A percentile compares a stretch with the other conserved stretches of the same genome.
phyloP scores from a whole-genome alignment of 1,140 invertebrate species.

The Sipha flava region DNA sequence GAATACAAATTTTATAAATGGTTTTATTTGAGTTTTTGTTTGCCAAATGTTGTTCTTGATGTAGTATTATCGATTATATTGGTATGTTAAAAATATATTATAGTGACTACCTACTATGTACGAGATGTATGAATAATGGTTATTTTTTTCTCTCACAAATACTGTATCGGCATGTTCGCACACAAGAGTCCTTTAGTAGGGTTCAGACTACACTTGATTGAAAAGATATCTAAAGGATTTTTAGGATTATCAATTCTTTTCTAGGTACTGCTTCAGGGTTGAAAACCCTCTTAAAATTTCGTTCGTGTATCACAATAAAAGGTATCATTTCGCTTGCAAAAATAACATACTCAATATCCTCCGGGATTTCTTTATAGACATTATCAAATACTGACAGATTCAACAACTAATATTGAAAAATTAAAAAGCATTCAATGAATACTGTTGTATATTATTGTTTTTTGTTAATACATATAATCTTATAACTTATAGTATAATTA shows the following conservation, averaged over 20 bases:
- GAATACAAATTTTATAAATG: too few relatives aligned
- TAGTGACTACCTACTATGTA: too few relatives aligned
- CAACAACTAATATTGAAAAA: too few relatives aligned
- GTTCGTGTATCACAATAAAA: neutral
- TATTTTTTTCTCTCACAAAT: neutral
- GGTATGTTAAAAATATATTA: too few relatives aligned
- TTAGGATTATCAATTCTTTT: neutral
- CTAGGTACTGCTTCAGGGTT: neutral
- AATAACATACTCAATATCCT: neutral
- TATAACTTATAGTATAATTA: too few relatives aligned
- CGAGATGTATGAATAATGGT: neutral
- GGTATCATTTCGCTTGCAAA: neutral
- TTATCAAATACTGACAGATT: too few relatives aligned
- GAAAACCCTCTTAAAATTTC: neutral
- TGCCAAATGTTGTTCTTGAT: neutral
- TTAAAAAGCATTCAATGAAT: too few relatives aligned
- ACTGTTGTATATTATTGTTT: too few relatives aligned
- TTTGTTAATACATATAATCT: too few relatives aligned
- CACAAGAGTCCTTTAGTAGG: neutral
- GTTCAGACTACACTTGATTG: neutral
- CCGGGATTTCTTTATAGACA: neutral
- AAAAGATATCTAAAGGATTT: slow-evolving; percentile 7
- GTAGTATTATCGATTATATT: neutral
- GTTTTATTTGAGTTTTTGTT: too few relatives aligned
- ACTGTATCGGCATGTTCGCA: neutral